phyloP scores from a whole-genome alignment of 35 echinoderm and acorn worm genomes.

The Amphiura filiformis region DNA sequence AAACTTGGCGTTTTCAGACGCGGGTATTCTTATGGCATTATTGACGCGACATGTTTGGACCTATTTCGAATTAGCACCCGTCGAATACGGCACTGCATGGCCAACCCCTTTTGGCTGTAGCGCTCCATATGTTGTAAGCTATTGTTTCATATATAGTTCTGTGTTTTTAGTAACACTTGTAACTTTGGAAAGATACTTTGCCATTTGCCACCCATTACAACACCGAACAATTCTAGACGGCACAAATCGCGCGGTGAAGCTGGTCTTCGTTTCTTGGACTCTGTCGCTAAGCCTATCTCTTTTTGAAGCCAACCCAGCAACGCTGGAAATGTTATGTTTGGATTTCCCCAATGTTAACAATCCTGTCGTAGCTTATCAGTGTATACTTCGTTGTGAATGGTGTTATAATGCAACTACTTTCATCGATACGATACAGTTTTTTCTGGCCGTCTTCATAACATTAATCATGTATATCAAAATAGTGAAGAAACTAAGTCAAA shows the following conservation, averaged over 20 bases:
- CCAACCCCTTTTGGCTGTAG: neutral
- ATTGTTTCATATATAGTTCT: neutral
- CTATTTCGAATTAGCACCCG: neutral
- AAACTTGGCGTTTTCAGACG: neutral
- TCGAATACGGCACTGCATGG: neutral
- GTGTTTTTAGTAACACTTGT: neutral
- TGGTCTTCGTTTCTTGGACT: neutral
- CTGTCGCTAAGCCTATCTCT: neutral
- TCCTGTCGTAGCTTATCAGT: too few species aligned
- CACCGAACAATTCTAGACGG: neutral
- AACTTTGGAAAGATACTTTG: neutral
- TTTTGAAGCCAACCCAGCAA: too few species aligned
- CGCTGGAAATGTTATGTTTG: too few species aligned
- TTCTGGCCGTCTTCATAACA: too few species aligned
- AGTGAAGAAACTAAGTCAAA: too few species aligned
- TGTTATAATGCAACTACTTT: too few species aligned
- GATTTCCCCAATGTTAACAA: too few species aligned
- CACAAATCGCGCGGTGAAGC: neutral
- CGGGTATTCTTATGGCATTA: neutral
- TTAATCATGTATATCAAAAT: too few species aligned
- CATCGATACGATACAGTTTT: too few species aligned
- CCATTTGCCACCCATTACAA: neutral
- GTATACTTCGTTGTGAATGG: too few species aligned
- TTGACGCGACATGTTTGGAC: neutral
- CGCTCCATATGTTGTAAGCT: neutral